Evolutionary conservation across 2,888 invertebrate genomes (phyloP).

Genomic region (Pyrochroa serraticornis): DNA sequence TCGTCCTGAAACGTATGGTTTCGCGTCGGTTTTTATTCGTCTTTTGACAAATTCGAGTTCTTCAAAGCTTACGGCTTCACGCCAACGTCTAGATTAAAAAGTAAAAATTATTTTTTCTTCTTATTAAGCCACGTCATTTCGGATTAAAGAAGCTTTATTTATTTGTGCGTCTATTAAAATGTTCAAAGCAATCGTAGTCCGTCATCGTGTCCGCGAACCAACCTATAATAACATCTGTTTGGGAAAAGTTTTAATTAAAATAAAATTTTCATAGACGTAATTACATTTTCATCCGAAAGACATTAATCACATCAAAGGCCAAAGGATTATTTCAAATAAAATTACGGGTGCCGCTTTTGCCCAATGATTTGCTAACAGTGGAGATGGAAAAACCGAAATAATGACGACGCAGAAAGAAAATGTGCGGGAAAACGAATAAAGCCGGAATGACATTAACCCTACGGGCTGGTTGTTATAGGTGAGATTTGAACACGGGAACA

Average conservation of each 20-base stretch:
- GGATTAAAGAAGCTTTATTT: background rate
- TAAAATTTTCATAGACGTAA: background rate
- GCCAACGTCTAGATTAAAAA: too few species aligned
- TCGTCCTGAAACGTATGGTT: too few species aligned
- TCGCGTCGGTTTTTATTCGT: too few species aligned
- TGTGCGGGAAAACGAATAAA: constrained; percentile 1
- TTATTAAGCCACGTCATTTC: too few species aligned
- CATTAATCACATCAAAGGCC: background rate
- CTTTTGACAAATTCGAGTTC: too few species aligned
- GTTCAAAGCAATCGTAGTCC: background rate
- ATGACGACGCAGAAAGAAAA: constrained; percentile 7
- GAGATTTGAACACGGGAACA: constrained; percentile 30
- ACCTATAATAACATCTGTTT: background rate
- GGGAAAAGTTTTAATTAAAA: background rate
- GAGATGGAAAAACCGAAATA: background rate
- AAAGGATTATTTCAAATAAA: background rate
- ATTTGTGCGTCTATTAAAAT: background rate
- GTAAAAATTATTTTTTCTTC: too few species aligned
- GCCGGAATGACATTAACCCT: constrained; percentile 20
- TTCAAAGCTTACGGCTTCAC: too few species aligned
- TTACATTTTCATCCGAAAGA: background rate
- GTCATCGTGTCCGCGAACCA: background rate
- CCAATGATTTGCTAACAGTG: background rate
- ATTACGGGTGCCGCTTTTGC: background rate
- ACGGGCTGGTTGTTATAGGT: constrained; percentile 21